These are phyloP conservation scores for Hydropotes inermis DNA, from an alignment of 2,113 vertebrate genomes.

Conservation along the genomic window DNA sequence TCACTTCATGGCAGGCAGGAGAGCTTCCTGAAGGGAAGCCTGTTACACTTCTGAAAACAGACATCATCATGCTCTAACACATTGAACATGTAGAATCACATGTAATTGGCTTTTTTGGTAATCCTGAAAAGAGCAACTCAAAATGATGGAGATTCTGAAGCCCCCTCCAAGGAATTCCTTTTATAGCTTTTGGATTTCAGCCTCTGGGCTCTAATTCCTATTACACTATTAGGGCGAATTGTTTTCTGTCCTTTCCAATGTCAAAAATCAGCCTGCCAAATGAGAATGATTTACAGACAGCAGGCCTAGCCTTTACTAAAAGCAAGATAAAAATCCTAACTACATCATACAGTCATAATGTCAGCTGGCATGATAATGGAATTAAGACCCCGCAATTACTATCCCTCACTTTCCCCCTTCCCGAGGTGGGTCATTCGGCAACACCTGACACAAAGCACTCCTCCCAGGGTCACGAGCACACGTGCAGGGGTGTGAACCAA, in stretches of 20 bases:
- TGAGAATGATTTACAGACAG: conserved; percentile 68
- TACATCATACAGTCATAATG: conserved; percentile 56
- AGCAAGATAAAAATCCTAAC: conserved; percentile 67
- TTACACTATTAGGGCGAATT: conserved; percentile 37
- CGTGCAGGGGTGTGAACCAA: background rate
- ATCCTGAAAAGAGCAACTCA: conserved; percentile 59
- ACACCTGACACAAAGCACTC: conserved; percentile 44
- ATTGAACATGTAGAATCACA: conserved; percentile 15
- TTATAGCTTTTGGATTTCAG: conserved; percentile 21
- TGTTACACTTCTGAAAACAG: background rate
- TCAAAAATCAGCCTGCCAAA: conserved; percentile 50
- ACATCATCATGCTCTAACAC: background rate
- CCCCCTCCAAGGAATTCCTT: conserved; percentile 2
- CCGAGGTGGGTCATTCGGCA: background rate
- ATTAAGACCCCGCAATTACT: conserved; percentile 58
- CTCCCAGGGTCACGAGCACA: background rate
- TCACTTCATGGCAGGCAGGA: background rate
- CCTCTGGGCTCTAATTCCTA: conserved; percentile 52
- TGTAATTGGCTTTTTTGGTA: conserved; percentile 49
- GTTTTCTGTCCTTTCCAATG: conserved; percentile 58
- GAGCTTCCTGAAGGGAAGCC: background rate
- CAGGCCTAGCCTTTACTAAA: conserved; percentile 65
- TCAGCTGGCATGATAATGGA: conserved; percentile 71
- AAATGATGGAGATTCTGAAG: conserved; percentile 42
- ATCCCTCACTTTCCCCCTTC: background rate